phyloP scores from a whole-genome alignment of 2,888 invertebrate species.

The Drosophila limbata region DNA sequence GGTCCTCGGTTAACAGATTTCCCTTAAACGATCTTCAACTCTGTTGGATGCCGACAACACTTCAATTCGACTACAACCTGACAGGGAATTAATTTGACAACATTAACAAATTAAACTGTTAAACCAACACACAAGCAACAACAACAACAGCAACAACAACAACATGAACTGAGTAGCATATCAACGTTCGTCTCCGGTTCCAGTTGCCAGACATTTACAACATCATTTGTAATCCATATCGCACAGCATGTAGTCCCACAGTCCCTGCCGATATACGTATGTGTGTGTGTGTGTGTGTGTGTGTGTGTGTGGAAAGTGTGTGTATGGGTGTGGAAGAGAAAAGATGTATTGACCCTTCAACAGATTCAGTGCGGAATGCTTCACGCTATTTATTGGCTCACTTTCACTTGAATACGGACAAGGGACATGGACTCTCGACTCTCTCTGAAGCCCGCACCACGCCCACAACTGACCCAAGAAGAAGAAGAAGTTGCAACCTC shows the following conservation, averaged over 20 bases:
- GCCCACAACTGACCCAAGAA: slow-evolving; percentile 34
- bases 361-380: slow-evolving; percentile 63
- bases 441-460: slow-evolving; percentile 10
- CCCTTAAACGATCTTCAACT: slow-evolving; percentile 11
- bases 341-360: slow-evolving; percentile 83
- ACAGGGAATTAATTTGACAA: slow-evolving; percentile 83
- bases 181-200: slow-evolving; percentile 39
- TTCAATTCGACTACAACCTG: slow-evolving; percentile 53
- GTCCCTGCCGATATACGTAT: slow-evolving; percentile 31
- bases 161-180: slow-evolving; percentile 42
- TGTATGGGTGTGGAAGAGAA: slow-evolving; percentile 37
- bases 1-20: not conserved
- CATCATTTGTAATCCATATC: slow-evolving; percentile 83
- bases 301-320: slow-evolving; percentile 18
- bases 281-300: slow-evolving; percentile 27
- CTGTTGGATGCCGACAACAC: slow-evolving; percentile 40
- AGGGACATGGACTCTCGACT: not conserved
- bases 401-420: slow-evolving; percentile 65
- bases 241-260: slow-evolving; percentile 78
- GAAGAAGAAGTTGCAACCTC: slow-evolving; percentile 28
- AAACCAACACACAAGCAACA: slow-evolving; percentile 55
- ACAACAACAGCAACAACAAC: slow-evolving; percentile 30
- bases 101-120: slow-evolving; percentile 84
- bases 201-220: slow-evolving; percentile 72
- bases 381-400: slow-evolving; percentile 81